Evolutionary conservation across 35 echinoderm and acorn worm species (phyloP).

Genomic region (Holothuria glaberrima): DNA sequence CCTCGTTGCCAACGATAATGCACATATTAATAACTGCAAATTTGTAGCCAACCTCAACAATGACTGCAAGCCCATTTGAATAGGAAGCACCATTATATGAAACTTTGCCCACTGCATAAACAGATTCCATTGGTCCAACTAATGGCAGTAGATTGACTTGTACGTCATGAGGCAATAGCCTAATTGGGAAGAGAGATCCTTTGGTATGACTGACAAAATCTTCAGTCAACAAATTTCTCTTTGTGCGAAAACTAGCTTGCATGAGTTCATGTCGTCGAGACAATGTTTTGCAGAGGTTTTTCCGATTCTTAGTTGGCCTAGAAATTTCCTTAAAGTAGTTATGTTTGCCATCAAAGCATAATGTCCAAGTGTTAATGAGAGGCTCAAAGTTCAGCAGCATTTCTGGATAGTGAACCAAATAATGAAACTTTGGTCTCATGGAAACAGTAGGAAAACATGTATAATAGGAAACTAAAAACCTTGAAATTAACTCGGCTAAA

Average conservation of each 20-base stretch:
- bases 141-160: neutral
- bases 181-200: slow-evolving; percentile 38
- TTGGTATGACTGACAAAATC: slow-evolving; percentile 32
- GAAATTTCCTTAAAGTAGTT: slow-evolving; percentile 61
- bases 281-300: slow-evolving; percentile 51
- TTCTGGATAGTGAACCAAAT: slow-evolving; percentile 58
- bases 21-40: slow-evolving; percentile 30
- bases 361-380: slow-evolving; percentile 33
- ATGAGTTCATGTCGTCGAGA: slow-evolving; percentile 56
- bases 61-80: neutral
- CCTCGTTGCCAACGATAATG: neutral
- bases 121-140: neutral
- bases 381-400: slow-evolving; percentile 48
- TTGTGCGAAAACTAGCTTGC: too few species aligned
- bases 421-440: slow-evolving; percentile 77
- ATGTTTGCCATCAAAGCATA: slow-evolving; percentile 62
- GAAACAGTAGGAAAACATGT: slow-evolving; percentile 19
- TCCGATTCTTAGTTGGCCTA: slow-evolving; percentile 48
- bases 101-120: slow-evolving; percentile 15
- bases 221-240: too few species aligned
- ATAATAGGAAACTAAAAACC: slow-evolving; percentile 32
- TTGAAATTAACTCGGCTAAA: slow-evolving; percentile 29
- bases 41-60: neutral
- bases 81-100: slow-evolving; percentile 4
- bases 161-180: neutral